Evolutionary conservation across 1,140 invertebrate species (phyloP).

Genomic region (Drosophila kurseongensis): DNA sequence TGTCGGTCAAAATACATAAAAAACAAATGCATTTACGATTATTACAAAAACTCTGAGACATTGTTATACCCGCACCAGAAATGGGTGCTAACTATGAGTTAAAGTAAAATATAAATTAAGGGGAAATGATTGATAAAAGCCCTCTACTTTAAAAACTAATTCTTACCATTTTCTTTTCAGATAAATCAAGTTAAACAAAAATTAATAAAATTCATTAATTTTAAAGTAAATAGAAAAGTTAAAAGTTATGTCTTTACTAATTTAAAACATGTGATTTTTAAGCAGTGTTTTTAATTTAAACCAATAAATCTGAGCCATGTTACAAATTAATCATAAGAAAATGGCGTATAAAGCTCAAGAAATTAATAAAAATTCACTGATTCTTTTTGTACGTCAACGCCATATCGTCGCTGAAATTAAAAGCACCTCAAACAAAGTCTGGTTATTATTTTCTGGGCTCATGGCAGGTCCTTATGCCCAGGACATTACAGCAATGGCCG

Average conservation of each 20-base stretch:
- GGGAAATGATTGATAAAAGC: background rate
- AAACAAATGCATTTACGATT: constrained; percentile 51
- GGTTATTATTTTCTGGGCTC: constrained; percentile 42
- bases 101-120: background rate
- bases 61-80: constrained; percentile 4
- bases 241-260: too few relatives aligned
- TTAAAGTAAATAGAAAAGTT: background rate
- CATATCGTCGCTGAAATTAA: constrained; percentile 5
- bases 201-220: background rate
- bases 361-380: constrained; percentile 13
- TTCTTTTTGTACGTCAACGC: constrained; percentile 7
- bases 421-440: constrained; percentile 15
- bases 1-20: constrained; percentile 24
- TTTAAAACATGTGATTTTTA: too few relatives aligned
- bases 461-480: constrained; percentile 44
- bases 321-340: background rate
- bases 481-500: constrained; percentile 56
- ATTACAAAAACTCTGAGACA: constrained; percentile 29
- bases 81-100: background rate
- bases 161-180: too few relatives aligned
- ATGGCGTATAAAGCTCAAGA: background rate
- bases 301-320: too few relatives aligned
- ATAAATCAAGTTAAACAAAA: background rate
- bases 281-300: too few relatives aligned
- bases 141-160: too few relatives aligned